Evolutionary conservation across 2,888 invertebrate species (phyloP), one percentile per base, ranked within the genome.

Genomic region (Rosalia funebris): DNA sequence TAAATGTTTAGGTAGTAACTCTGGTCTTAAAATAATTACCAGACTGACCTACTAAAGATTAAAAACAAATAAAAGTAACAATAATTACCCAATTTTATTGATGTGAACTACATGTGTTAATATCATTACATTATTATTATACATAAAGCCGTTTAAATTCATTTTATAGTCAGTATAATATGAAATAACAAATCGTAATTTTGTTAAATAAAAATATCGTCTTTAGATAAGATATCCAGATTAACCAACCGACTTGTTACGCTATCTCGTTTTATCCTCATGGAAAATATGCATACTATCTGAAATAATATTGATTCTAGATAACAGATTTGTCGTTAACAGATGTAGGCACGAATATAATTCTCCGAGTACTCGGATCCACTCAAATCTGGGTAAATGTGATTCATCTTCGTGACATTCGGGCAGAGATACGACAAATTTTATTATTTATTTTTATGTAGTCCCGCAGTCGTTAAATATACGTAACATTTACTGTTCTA

Each of bases 281-380:
- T 3, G 25, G 25, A 19, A 20, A 48, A 17, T 48, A 14, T 48
- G 48, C 48, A 37, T 36, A 11, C 12, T 48, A 48, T 48, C 48
- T 19, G 17, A 36, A 11, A 37, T 19, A 37, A 37, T 48, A 37
- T 48, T 48, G 48, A 48, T 48, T 48, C 34, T 48, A 48, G 48
- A 48, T 48, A 48, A 48, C 5, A 10, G 17, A 44, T 44, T 44
- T 19, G 15, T 15, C 14, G 39, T 25, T 25, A 25, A 25, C 25
- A 25, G 25, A 25, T 25, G 25, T 25, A 7, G 25, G 25, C 7
- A 25, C 25, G n/a, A n/a, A n/a, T n/a, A n/a, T n/a, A n/a, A n/a
- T n/a, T n/a, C n/a, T n/a, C n/a, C n/a, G n/a, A n/a, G n/a, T n/a
- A n/a, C n/a, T n/a, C n/a, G n/a, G n/a, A n/a, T 25, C 7, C 25